Evolutionary conservation across 1,140 invertebrate species (phyloP).

Genomic region (Pseudomyrmex pallidus): DNA sequence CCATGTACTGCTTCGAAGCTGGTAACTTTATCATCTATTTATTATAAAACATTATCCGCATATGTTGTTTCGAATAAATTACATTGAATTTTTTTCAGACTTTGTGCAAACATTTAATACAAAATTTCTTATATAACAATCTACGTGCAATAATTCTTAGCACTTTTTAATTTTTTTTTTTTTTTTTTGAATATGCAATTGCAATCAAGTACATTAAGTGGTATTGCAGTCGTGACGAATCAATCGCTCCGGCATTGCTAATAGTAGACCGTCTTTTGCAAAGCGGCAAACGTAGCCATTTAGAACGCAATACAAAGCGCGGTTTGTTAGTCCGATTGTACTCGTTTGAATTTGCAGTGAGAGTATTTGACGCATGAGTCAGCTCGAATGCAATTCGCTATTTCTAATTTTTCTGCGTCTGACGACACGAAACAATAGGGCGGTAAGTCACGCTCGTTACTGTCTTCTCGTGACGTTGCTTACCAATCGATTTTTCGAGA

Average conservation of each 20-base stretch:
- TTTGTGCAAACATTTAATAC: background rate
- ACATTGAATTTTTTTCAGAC: too few species aligned
- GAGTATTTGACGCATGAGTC: constrained; percentile 4
- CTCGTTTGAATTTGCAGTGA: constrained; percentile 39
- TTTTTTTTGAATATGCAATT: too few species aligned
- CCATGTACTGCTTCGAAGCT: constrained; percentile 96
- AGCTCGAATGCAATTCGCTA: background rate
- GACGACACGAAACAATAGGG: constrained; percentile 19
- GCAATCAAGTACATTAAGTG: too few species aligned
- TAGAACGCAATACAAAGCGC: constrained; percentile 2
- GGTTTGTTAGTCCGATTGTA: constrained; percentile 5
- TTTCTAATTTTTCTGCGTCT: constrained; percentile 16
- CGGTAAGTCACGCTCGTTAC: constrained; percentile 41
- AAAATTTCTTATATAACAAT: background rate
- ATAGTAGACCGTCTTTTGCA: constrained; percentile 9
- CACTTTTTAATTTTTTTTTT: too few species aligned
- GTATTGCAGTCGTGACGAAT: constrained; percentile 29
- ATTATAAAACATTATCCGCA: too few species aligned
- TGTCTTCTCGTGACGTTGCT: constrained; percentile 15
- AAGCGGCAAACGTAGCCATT: constrained; percentile 5
- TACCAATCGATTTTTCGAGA: constrained; percentile 12
- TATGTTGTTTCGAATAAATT: too few species aligned
- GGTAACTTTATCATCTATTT: constrained; percentile 84
- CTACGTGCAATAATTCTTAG: too few species aligned
- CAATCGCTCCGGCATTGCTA: constrained; percentile 12